Percentiles rank a stretch among this genome's conserved stretches.
phyloP scores from a whole-genome alignment of 2,113 vertebrate genomes.

The Gymnogyps californianus region DNA sequence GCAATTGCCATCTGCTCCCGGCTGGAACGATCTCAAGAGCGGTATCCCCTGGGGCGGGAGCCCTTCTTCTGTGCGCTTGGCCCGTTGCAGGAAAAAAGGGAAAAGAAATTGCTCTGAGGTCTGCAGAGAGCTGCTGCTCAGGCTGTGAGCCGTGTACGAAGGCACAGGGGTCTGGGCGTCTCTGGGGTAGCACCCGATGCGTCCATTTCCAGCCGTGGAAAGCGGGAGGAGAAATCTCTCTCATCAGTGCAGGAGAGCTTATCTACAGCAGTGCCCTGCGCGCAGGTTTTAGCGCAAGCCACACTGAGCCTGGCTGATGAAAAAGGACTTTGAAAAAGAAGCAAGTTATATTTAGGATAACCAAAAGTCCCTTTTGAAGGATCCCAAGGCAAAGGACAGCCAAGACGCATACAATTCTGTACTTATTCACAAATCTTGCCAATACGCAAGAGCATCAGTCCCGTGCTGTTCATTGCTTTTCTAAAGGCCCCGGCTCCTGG shows the following conservation, averaged over 20 bases:
- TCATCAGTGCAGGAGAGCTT: background rate
- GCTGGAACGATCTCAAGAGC: background rate
- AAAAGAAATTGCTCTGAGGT: background rate
- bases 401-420: background rate
- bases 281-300: background rate
- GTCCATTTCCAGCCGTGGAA: accelerated
- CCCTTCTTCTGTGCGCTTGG: background rate
- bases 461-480: background rate
- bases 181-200: background rate
- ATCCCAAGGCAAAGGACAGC: background rate
- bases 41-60: background rate
- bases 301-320: background rate
- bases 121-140: background rate
- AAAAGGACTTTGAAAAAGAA: background rate
- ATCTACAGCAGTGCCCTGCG: accelerated
- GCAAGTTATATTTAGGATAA: background rate
- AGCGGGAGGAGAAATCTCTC: background rate
- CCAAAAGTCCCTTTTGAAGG: background rate
- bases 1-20: conserved; percentile 3
- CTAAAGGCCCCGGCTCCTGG: background rate
- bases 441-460: background rate
- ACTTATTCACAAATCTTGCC: background rate
- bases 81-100: background rate
- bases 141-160: accelerated
- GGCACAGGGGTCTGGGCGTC: accelerated